These are phyloP conservation scores for Trilocha varians DNA, from an alignment of 2,888 invertebrate genomes.

Conservation along the genomic window DNA sequence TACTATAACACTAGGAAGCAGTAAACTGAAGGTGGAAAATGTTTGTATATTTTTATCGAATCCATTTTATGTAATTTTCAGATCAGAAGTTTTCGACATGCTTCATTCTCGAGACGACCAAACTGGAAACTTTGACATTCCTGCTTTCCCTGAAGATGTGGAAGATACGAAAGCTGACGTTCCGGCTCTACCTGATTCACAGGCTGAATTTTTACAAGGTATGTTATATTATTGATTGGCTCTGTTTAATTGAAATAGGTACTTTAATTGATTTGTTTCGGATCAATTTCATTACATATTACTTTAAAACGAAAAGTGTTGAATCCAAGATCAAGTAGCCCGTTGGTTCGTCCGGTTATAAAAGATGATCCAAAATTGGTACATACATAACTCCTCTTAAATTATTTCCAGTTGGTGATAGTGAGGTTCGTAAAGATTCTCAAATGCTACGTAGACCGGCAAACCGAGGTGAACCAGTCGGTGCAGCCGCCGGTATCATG, in stretches of 20 bases:
- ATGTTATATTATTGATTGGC: too few relatives aligned
- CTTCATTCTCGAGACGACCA: constrained; percentile 60
- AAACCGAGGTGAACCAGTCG: constrained; percentile 39
- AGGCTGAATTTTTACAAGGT: constrained; percentile 64
- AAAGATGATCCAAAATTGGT: neutral
- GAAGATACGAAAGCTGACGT: constrained; percentile 43
- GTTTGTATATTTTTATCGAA: neutral
- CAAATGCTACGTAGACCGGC: constrained; percentile 25
- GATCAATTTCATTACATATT: too few relatives aligned
- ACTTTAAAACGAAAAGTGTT: too few relatives aligned
- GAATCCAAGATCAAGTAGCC: too few relatives aligned
- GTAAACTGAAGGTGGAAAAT: too few relatives aligned
- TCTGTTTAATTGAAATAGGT: too few relatives aligned
- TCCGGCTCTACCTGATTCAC: constrained; percentile 39
- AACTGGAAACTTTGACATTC: constrained; percentile 47
- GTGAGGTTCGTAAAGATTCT: constrained; percentile 41
- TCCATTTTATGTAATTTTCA: constrained; percentile 11
- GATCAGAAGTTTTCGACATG: constrained; percentile 67
- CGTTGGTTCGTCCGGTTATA: too few relatives aligned
- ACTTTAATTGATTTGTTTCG: too few relatives aligned
- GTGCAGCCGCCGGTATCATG: constrained; percentile 59
- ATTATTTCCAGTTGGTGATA: constrained; percentile 25
- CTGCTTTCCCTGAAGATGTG: constrained; percentile 53
- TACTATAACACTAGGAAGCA: too few relatives aligned
- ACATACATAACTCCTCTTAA: neutral